Conservation (phyloP, 2,888 invertebrate genomes). For the Ormyrus nitidulus region DNA sequence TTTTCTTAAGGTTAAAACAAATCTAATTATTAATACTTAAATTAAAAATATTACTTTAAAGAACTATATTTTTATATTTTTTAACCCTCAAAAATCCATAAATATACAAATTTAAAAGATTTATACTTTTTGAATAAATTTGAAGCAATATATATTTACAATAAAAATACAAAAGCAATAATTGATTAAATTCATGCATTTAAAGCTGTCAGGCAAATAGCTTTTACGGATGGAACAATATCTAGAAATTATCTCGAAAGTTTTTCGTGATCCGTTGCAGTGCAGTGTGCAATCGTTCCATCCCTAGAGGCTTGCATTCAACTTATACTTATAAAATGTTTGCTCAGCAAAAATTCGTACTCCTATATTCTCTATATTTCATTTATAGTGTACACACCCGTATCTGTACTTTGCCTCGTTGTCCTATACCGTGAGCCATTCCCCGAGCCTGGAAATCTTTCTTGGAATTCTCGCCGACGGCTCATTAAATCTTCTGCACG, state of each 20-base stretch:
- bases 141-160: conserved; percentile 15
- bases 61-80: no score
- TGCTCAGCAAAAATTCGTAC: conserved; percentile 19
- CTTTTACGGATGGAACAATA: conserved; percentile 37
- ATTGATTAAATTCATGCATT: conserved; percentile 41
- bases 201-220: conserved; percentile 35
- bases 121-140: conserved; percentile 43
- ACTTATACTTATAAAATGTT: conserved; percentile 25
- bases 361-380: conserved; percentile 21
- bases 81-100: no score
- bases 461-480: conserved; percentile 85
- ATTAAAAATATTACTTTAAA: conserved; percentile 2
- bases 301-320: conserved; percentile 37
- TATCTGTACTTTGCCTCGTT: conserved; percentile 75
- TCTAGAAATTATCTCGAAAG: conserved; percentile 11
- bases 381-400: conserved; percentile 71
- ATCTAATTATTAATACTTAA: background rate
- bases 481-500: conserved; percentile 87
- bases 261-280: conserved; percentile 18
- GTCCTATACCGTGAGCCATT: conserved; percentile 74
- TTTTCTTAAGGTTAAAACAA: no score
- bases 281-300: conserved; percentile 37
- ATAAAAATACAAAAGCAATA: conserved; percentile 30
- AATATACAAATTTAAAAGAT: no score
- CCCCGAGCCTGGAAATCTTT: conserved; percentile 78